Evolutionary conservation across 1,140 invertebrate genomes (phyloP).

Genomic region (Drosophila micromelanica): DNA sequence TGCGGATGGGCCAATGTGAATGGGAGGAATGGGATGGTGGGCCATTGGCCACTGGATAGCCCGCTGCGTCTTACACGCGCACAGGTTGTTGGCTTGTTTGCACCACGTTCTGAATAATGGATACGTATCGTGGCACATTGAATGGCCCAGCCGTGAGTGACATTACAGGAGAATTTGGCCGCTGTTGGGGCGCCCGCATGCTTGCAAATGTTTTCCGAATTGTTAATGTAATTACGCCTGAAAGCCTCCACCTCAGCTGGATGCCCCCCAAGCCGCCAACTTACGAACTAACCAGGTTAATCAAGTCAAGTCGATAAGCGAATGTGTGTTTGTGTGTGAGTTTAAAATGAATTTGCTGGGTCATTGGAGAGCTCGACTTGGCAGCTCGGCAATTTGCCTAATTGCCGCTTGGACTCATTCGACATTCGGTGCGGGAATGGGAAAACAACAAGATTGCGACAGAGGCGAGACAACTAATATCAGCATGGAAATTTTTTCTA

Average conservation of each 20-base stretch:
- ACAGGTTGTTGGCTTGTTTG: slow-evolving; percentile 60
- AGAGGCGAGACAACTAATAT: neutral
- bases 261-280: neutral
- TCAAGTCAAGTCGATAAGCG: slow-evolving; percentile 58
- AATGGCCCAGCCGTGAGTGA: slow-evolving; percentile 74
- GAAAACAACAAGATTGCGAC: neutral
- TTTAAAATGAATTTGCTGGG: slow-evolving; percentile 54
- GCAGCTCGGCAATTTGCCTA: slow-evolving; percentile 65
- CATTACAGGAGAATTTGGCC: slow-evolving; percentile 58
- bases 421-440: neutral
- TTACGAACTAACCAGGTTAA: slow-evolving; percentile 34
- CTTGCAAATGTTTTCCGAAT: slow-evolving; percentile 70
- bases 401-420: slow-evolving; percentile 46
- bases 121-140: slow-evolving; percentile 74
- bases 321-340: slow-evolving; percentile 12
- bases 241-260: slow-evolving; percentile 43
- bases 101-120: slow-evolving; percentile 79
- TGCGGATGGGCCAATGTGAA: neutral
- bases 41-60: slow-evolving; percentile 7
- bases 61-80: slow-evolving; percentile 67
- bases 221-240: slow-evolving; percentile 80
- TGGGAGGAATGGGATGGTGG: slow-evolving; percentile 5
- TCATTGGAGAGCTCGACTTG: slow-evolving; percentile 1
- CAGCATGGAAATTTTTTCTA: slow-evolving; percentile 46
- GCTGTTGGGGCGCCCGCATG: slow-evolving; percentile 13